Evolutionary conservation across 2,113 vertebrate genomes (phyloP), one percentile per base, ranked within the genome.

Genomic region (Emydura subglobosa): DNA sequence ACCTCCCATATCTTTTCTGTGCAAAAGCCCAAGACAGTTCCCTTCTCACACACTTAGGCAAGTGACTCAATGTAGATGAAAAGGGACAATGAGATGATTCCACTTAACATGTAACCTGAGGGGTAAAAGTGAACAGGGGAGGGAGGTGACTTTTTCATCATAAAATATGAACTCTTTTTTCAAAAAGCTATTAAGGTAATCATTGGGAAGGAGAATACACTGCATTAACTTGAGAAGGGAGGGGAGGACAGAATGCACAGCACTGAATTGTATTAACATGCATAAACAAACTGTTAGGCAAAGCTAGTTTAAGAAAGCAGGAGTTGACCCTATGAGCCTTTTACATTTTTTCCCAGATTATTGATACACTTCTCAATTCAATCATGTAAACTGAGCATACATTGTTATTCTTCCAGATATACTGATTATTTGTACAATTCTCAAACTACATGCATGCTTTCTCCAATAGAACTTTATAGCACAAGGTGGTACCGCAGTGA

Each of bases 391-490:
- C 44, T 29, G 90, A 90, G 7, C 10, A 83, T 57, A 44, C 78
- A 2, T 12, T 7, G 6, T 50, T 85, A 83, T 85, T 86, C 42
- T 83, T 3, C 31, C 13, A 59, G 85, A n/a, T 87, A 5, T 10
- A 91, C 79, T 94, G 86, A 94, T 81, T 83, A 19, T 42, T 85
- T 59, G 22, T n/a, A 54, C 12, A 87, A 16, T 83, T 85, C 76
- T 11, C 19, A 85, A 87, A 57, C 10, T 9, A 39, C 27, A 6
- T 3, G 5, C 14, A 3, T 12, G 14, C 5, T 51, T 79, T 29
- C 47, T 31, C 29, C 78, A 17, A 10, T 34, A 79, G 27, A 8
- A 21, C 17, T 87, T 81, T 85, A 82, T 14, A 76, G 7, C 17
- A 29, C 79, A 10, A 65, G 39, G 39, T 74, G 68, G 21, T 42